Base-by-base conservation (phyloP, 2,797 vertebrate species). In the Tokudaia muenninki region DNA sequence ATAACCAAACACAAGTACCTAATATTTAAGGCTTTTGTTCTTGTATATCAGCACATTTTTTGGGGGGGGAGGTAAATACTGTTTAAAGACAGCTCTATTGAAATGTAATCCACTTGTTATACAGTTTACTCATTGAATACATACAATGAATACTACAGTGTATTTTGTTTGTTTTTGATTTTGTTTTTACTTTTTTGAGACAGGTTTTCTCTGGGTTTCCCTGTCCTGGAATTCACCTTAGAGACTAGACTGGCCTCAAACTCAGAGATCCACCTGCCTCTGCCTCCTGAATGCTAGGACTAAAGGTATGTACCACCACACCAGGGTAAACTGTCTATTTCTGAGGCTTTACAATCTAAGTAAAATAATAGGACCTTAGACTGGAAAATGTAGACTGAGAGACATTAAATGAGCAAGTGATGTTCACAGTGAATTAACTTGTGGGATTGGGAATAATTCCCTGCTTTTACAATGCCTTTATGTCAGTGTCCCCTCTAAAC, bases 311-410 rank as follows among this genome's bases (percentile, higher is more conserved):
- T 3, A 7, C 44, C 44, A 47, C 41, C 41, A 77, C 13, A 29
- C 6, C 26, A 14, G 5, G 24, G 2, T n/a, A 72, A 75, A 82
- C 9, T 9, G 52, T 44, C 26, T 21, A 74, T 16, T 74, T 63
- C 74, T 24, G 1, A 93, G 63, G n/a, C 88, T 89, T 88, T 52
- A 70, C 87, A 80, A 81, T 24, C 2, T 16, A 78, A 87, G 55
- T 83, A 41, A 90, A 92, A 31, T 90, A 67, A 37, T 21, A 80
- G 63, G 6, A 91, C 37, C 75, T 95, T 82, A 41, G 41, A 77
- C 16, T 17, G 72, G 55, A 47, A 93, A 93, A 90, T 29, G n/a
- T 37, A 96, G 37, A 70, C 93, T 12, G 67, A 61, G 21, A 92
- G 41, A 88, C 59, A 41, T 65, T 78, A 37, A 74, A 88, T 86